Evolutionary conservation across 2,113 vertebrate species (phyloP).

Genomic region (Motacilla alba): DNA sequence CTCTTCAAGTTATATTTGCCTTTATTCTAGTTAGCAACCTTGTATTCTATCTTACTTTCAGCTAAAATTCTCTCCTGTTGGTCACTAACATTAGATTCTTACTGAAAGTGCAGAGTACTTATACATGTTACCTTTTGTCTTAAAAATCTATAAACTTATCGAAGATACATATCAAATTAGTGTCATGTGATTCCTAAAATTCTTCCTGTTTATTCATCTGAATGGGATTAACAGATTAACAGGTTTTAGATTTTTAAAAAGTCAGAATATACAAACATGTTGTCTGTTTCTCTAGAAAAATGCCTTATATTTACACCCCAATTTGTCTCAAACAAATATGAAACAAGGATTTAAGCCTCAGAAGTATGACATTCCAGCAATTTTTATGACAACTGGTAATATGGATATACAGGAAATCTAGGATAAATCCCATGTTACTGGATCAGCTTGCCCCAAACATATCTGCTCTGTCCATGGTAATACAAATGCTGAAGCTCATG

Average conservation of each 20-base stretch:
- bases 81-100: neutral
- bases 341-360: neutral
- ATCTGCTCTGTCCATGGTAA: neutral
- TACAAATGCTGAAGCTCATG: fast-evolving
- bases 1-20: neutral
- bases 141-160: neutral
- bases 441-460: neutral
- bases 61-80: neutral
- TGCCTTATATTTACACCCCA: neutral
- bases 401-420: neutral
- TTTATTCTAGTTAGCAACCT: neutral
- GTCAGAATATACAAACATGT: neutral
- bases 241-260: neutral
- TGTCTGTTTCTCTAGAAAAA: neutral
- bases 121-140: neutral
- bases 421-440: neutral
- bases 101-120: neutral
- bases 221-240: neutral
- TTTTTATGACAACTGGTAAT: neutral
- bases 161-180: neutral
- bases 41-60: neutral
- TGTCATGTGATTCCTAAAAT: neutral
- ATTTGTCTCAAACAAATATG: neutral
- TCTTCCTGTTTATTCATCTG: neutral
- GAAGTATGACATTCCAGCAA: neutral